Percentiles rank a stretch among this genome's conserved stretches.
Conservation (phyloP, 1,140 invertebrate species). For the Drosophila virilis region DNA sequence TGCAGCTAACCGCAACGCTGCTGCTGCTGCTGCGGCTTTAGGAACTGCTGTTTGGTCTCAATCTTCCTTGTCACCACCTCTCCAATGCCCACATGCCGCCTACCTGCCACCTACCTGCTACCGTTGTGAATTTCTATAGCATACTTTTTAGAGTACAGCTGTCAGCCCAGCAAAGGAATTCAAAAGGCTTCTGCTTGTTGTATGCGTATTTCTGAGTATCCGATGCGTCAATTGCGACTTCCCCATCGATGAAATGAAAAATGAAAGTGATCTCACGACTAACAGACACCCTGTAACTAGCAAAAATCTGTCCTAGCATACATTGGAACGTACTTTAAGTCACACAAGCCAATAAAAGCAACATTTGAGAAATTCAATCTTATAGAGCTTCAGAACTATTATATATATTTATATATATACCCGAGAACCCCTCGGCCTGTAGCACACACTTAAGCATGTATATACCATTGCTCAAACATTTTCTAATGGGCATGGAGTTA, state of each 20-base stretch:
- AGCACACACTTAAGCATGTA: no score
- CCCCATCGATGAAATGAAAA: neutral
- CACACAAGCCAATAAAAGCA: no score
- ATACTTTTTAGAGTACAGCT: slow-evolving; percentile 70
- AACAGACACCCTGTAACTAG: neutral
- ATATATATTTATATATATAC: no score
- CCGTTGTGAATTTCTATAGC: slow-evolving; percentile 72
- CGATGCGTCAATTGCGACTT: slow-evolving; percentile 11
- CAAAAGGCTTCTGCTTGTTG: slow-evolving; percentile 18
- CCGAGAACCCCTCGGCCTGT: no score
- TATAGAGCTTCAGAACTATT: no score
- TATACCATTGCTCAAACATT: neutral
- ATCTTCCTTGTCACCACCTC: neutral
- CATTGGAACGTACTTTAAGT: no score
- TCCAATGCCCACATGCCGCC: neutral
- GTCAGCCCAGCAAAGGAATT: slow-evolving; percentile 47
- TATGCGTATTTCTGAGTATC: slow-evolving; percentile 23
- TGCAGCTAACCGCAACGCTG: slow-evolving; percentile 76
- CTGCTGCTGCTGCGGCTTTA: slow-evolving; percentile 44
- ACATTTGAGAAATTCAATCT: no score
- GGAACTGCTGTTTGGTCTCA: neutral
- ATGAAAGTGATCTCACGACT: neutral
- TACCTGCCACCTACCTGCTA: slow-evolving; percentile 19
- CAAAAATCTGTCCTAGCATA: neutral
- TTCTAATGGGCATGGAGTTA: neutral